These are phyloP conservation scores for Pseudococcus viburni DNA, from an alignment of 2,888 invertebrate genomes.

Conservation along the genomic window DNA sequence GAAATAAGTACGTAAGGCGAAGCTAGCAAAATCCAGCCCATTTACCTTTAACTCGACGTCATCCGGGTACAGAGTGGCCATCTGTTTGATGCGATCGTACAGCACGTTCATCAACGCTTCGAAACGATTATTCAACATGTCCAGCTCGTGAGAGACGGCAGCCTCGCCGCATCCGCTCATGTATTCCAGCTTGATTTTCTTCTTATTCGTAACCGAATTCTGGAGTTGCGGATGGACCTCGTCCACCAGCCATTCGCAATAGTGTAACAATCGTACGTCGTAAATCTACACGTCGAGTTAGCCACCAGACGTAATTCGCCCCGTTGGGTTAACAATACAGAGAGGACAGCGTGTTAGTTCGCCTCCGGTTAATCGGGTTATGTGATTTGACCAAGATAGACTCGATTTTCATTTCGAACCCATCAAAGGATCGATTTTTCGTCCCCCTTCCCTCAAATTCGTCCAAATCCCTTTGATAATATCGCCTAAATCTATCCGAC, in stretches of 20 bases:
- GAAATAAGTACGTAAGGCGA: neutral
- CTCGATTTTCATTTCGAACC: neutral
- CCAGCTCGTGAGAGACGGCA: slow-evolving; percentile 82
- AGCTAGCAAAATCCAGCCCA: neutral
- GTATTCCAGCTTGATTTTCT: slow-evolving; percentile 70
- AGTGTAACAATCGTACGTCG: slow-evolving; percentile 87
- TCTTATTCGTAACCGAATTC: slow-evolving; percentile 72
- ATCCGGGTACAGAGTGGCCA: slow-evolving; percentile 79
- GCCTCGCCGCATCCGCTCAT: slow-evolving; percentile 76
- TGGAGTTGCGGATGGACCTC: slow-evolving; percentile 87
- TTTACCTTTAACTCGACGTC: slow-evolving; percentile 84
- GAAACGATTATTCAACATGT: slow-evolving; percentile 85
- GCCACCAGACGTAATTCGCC: neutral
- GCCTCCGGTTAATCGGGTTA: slow-evolving; percentile 8
- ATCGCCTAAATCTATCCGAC: neutral
- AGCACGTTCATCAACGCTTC: slow-evolving; percentile 80
- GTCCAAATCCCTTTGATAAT: neutral
- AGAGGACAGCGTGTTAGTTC: neutral
- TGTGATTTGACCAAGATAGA: neutral
- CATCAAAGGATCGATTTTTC: neutral
- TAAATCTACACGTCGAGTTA: slow-evolving; percentile 80
- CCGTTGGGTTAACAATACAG: neutral
- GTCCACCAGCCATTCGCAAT: slow-evolving; percentile 85
- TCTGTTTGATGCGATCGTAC: slow-evolving; percentile 80
- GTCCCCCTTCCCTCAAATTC: neutral